Evolutionary conservation across 2,888 invertebrate species (phyloP), one percentile per base, ranked within the genome.

Genomic region (Agelastica alni): DNA sequence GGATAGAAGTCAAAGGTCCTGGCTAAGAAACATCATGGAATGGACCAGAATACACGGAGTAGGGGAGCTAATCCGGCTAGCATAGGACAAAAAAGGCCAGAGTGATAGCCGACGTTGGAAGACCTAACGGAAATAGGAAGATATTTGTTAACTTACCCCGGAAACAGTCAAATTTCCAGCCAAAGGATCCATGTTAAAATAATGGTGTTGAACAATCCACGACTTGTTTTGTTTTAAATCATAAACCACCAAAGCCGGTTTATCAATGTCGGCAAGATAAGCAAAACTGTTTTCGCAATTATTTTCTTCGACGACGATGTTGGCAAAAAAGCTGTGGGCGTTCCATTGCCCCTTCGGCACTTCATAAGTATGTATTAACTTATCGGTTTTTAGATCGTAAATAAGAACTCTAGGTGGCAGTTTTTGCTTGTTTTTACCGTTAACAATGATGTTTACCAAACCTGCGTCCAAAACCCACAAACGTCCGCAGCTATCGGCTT

Each of bases 391-490:
- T 12, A 91, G 75, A 67, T 91, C 87, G 70, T 89, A 91, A 32
- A 91, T 78, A 16, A 90, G 78, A 16, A 91, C 75, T 16, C 86
- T 81, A 0, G 88, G 82, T 17, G 10, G 14, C 4, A 6, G 18
- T 5, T 46, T 43, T n/a, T 14, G 31, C 1, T 85, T 80, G 12
- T 81, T 80, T 9, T 41, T 48, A 1, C 77, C 80, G 5, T 74
- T 77, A 4, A 74, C 78, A 2, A 87, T 70, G 37, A 84, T 80
- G 53, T 87, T 85, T 0, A 84, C 79, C 30, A 85, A 80, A 0
- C 91, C 89, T 1, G 86, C 86, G 70, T 91, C 91, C 36, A 91
- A 71, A 6, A 90, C 88, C 91, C 91, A 91, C 0, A 91, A 81
- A 0, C 90, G 82, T 9, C 85, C 86, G 71, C 91, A 91, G 42